Conservation (phyloP, 2,797 vertebrate species). For the Enteromius viviparus region DNA sequence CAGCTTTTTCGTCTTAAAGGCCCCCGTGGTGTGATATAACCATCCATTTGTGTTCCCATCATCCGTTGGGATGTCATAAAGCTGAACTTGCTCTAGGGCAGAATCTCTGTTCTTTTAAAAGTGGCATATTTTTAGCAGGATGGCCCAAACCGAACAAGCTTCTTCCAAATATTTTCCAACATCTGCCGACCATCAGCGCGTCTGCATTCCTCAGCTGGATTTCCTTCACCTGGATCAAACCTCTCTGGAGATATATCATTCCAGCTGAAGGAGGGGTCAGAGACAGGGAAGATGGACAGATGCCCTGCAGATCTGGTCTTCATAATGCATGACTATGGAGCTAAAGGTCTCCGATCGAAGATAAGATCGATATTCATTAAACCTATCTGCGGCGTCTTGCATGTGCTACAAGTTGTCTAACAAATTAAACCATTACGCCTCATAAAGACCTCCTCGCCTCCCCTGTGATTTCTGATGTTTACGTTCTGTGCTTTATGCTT, state of each 20-base stretch:
- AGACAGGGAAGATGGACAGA: constrained; percentile 7
- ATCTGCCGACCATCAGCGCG: constrained; percentile 85
- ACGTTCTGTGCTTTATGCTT: constrained; percentile 19
- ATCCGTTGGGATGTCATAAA: constrained; percentile 75
- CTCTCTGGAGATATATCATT: constrained; percentile 62
- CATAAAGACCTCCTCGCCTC: background rate
- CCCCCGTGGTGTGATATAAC: background rate
- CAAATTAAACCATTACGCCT: background rate
- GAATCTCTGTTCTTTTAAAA: constrained; percentile 77
- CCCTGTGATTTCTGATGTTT: constrained; percentile 43
- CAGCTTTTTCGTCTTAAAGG: constrained; percentile 1
- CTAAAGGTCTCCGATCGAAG: background rate
- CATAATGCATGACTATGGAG: background rate
- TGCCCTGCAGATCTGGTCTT: constrained; percentile 15
- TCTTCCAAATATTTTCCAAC: constrained; percentile 82
- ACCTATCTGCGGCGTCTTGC: background rate
- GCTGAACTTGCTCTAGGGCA: constrained; percentile 63
- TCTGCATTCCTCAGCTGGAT: constrained; percentile 84
- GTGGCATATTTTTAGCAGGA: constrained; percentile 64
- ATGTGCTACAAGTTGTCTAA: background rate
- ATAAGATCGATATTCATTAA: constrained; percentile 61
- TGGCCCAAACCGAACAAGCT: constrained; percentile 76
- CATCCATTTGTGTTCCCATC: constrained; percentile 54
- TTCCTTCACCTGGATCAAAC: constrained; percentile 83
- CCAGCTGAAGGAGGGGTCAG: constrained; percentile 35